Evolutionary conservation across 2,888 invertebrate genomes (phyloP).

Genomic region (Helleia helle): DNA sequence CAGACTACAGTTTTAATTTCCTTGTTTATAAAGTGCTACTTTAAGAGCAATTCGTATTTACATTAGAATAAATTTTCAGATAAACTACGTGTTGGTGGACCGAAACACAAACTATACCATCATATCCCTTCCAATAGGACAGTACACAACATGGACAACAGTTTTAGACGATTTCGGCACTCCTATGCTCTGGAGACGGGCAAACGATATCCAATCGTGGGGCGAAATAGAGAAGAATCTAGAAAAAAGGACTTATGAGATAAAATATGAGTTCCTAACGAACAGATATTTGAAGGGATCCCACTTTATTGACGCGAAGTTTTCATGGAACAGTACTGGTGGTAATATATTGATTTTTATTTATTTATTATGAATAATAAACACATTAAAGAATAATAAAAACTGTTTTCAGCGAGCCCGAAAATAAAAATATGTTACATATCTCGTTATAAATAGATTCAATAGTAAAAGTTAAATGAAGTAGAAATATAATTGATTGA

Average conservation of each 20-base stretch:
- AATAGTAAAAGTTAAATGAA: too few relatives aligned
- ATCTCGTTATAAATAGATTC: too few relatives aligned
- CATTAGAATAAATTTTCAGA: conserved; percentile 26
- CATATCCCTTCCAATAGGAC: conserved; percentile 15
- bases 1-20: too few relatives aligned
- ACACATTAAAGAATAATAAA: too few relatives aligned
- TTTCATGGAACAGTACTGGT: conserved; percentile 30
- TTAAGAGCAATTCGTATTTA: too few relatives aligned
- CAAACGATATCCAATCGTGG: conserved; percentile 24
- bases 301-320: conserved; percentile 19
- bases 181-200: conserved; percentile 28
- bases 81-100: conserved; percentile 23
- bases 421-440: too few relatives aligned
- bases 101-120: conserved; percentile 11
- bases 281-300: conserved; percentile 13
- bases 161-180: conserved; percentile 23
- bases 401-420: too few relatives aligned
- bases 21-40: too few relatives aligned
- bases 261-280: conserved; percentile 17
- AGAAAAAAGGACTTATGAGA: conserved; percentile 17
- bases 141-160: conserved; percentile 31
- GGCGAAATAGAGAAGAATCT: conserved; percentile 8
- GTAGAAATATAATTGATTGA: too few relatives aligned
- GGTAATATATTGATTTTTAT: conserved; percentile 22
- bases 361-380: too few relatives aligned